Conservation (phyloP, 2,797 vertebrate species). For the Chaunax sp. region DNA sequence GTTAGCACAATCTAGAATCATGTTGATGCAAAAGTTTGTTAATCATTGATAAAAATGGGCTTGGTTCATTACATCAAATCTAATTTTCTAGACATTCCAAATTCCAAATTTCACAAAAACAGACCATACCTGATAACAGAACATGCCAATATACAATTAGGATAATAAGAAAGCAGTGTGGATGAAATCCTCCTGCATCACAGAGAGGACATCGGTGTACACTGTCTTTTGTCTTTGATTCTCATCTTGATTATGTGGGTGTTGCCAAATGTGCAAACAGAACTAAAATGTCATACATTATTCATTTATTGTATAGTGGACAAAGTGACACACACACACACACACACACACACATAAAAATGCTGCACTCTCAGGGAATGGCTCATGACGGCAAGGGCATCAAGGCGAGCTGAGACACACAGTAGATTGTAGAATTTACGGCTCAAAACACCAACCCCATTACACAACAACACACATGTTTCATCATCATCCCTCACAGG, state of each 20-base stretch:
- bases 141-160: too few relatives aligned
- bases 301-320: conserved; percentile 56
- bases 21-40: too few relatives aligned
- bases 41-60: too few relatives aligned
- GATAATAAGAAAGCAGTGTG: too few relatives aligned
- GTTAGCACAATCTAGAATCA: too few relatives aligned
- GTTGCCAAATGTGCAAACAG: conserved; percentile 55
- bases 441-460: conserved; percentile 52
- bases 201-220: conserved; percentile 45
- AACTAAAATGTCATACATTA: conserved; percentile 72
- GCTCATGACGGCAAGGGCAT: conserved; percentile 39
- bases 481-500: conserved; percentile 66
- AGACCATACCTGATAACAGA: too few relatives aligned
- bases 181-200: too few relatives aligned
- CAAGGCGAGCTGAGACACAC: conserved; percentile 46
- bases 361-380: conserved; percentile 29
- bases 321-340: conserved; percentile 24
- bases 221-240: conserved; percentile 32
- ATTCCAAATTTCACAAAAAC: too few relatives aligned
- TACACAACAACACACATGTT: conserved; percentile 50
- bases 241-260: conserved; percentile 68
- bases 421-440: conserved; percentile 49
- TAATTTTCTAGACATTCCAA: too few relatives aligned
- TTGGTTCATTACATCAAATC: too few relatives aligned
- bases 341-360: neutral